Percentiles rank a stretch among this genome's conserved stretches.
Conservation (phyloP, 1,140 invertebrate genomes). For the Aphaenogaster rudis region DNA sequence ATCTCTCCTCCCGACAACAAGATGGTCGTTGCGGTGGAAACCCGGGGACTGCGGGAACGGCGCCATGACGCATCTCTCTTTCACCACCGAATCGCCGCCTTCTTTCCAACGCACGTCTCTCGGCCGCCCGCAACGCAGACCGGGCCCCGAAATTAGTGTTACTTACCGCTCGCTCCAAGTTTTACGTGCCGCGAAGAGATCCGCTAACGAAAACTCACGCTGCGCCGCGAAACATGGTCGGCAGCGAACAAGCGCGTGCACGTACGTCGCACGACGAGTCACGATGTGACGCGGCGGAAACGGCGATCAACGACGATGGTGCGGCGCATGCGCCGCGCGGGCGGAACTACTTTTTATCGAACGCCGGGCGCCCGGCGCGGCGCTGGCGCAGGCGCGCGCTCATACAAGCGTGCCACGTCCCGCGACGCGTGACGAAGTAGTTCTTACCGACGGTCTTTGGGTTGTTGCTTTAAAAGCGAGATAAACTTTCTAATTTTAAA, state of each 20-base stretch:
- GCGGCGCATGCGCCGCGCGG: slow-evolving; percentile 30
- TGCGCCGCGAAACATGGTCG: slow-evolving; percentile 65
- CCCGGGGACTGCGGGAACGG: slow-evolving; percentile 72
- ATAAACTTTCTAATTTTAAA: no score
- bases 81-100: slow-evolving; percentile 65
- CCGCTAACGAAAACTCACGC: slow-evolving; percentile 68
- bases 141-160: slow-evolving; percentile 45
- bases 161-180: slow-evolving; percentile 67
- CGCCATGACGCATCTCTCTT: slow-evolving; percentile 75
- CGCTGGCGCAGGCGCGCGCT: neutral
- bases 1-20: slow-evolving; percentile 82
- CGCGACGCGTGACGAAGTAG: neutral
- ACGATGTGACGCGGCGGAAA: slow-evolving; percentile 64
- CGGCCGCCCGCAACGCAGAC: neutral
- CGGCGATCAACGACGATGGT: neutral
- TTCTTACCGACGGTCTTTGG: neutral
- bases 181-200: slow-evolving; percentile 71
- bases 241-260: slow-evolving; percentile 61
- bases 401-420: neutral
- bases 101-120: slow-evolving; percentile 62
- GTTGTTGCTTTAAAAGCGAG: no score
- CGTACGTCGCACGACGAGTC: slow-evolving; percentile 53
- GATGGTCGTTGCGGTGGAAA: slow-evolving; percentile 78
- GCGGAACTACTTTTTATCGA: slow-evolving; percentile 26
- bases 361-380: neutral